Evolutionary conservation across 1,140 invertebrate species (phyloP), one percentile per base, ranked within the genome.

Genomic region (Pseudobourletiella spinata): DNA sequence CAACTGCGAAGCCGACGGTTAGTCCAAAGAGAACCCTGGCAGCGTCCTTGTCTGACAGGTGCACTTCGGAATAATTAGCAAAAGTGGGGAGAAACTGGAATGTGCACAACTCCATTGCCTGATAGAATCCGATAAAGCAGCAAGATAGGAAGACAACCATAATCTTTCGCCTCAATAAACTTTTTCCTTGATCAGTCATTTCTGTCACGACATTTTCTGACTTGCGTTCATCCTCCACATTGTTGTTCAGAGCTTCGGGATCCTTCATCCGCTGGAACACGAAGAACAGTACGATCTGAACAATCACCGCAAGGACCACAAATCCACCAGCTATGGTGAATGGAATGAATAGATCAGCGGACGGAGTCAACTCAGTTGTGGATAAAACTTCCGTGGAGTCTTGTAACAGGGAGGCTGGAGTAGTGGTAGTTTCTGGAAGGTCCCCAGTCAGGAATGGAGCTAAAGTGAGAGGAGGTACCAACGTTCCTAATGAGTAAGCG

Each of bases 21-120:
- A 64, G 18, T 22, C 30, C 57, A 16, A 55, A 59, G 20, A 64
- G 25, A 43, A 64, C 39, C 16, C 26, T 32, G 4, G 62, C 46
- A 2, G 26, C 57, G 2, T 52, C n/a, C 25, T 11, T n/a, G 29
- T 64, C 30, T 6, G 62, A 59, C 18, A 64, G 28, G 20, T 26
- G 3, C 42, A 59, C 30, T 3, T 35, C 46, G 26, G 28, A 14
- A 20, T 28, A 51, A 24, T 59, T 44, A 2, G 56, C 29, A 28
- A 59, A 64, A 18, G 57, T 64, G 8, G 62, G 56, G n/a, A 64
- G 44, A 26, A 64, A 64, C 35, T 64, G 62, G 15, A 59, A 20
- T 3, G 30, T 54, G 28, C 28, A 28, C 28, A 59, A 25, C 28
- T 64, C 62, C 25, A 56, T 24, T 3, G 51, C 58, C 14, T 26